Percentiles rank a stretch among this genome's conserved stretches.
Conservation (phyloP, 2,797 vertebrate species). For the Danio jaintianensis region DNA sequence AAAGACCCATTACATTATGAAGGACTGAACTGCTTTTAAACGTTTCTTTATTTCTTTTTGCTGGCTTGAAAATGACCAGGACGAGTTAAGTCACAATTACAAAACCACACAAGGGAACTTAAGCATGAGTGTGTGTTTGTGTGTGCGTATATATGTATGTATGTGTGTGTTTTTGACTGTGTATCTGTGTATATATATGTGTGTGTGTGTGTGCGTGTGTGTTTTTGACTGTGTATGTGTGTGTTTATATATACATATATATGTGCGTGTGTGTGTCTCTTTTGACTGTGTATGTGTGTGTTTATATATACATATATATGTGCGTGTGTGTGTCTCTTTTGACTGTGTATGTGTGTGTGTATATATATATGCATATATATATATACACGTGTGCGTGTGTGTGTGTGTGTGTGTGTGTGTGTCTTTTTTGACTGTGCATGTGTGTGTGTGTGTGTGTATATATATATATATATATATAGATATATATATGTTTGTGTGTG, state of each 20-base stretch:
- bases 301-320: too few species aligned
- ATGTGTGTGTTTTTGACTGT: too few species aligned
- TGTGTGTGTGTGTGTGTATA: not conserved
- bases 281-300: not conserved
- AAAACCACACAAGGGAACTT: slow-evolving; percentile 6
- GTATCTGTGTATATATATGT: too few species aligned
- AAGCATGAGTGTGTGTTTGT: slow-evolving; percentile 3
- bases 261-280: not conserved
- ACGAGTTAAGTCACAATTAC: not conserved
- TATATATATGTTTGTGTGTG: not conserved
- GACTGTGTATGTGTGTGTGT: not conserved
- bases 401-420: not conserved
- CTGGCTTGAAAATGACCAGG: not conserved
- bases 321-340: not conserved
- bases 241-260: too few species aligned
- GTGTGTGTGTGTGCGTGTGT: not conserved
- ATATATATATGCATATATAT: too few species aligned
- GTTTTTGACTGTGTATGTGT: not conserved
- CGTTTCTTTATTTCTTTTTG: not conserved
- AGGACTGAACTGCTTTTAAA: too few species aligned
- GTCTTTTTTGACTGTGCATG: slow-evolving; percentile 1
- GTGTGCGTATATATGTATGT: not conserved
- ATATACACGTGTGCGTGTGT: not conserved
- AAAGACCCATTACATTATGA: too few species aligned
- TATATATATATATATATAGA: too few species aligned